Base-by-base conservation (phyloP, 1,140 invertebrate species). In the Apis dorsata region DNA sequence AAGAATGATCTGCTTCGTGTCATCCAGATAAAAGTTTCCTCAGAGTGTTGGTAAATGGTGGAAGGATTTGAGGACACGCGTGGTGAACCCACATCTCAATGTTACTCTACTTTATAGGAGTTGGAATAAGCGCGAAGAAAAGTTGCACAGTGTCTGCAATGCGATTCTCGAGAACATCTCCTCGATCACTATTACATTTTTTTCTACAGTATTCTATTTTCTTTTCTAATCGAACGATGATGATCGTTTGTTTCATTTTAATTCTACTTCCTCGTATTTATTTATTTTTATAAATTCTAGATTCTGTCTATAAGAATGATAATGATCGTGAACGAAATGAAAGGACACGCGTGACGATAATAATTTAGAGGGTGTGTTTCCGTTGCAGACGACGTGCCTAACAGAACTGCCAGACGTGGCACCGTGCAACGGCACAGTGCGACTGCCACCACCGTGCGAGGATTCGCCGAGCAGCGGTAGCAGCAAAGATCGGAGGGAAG, bases 361-460 rank as follows among this genome's bases (percentile, higher is more conserved):
- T 63, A 66, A 55, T 34, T 28, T 11, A 4, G 15, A 4, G 21
- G 53, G 63, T 15, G 34, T 9, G 21, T 63, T 65, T 69, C 13
- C 17, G 19, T 93, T 92, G 11, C 93, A 94, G 94, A 94, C 93
- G 90, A 94, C 93, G 91, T 94, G 94, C 92, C 92, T 94, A 92
- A 94, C 94, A 85, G 94, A 94, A 91, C 91, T 94, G 86, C 94
- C 94, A 89, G 94, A 94, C 83, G 94, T 94, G 84, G 93, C 94
- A 75, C 94, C 94, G 72, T 94, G 93, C 88, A 94, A 94, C 84
- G 94, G 94, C 66, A 93, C 92, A 21, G 91, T 94, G 65, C 93
- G 94, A 74, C 81, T 94, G 71, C 93, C 93, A 86, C 92, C 93
- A 70, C 89, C 90, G 70, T 92, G 92, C 90, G 92, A 93, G 80